Percentiles rank a stretch among this genome's conserved stretches.
phyloP scores from a whole-genome alignment of 2,113 vertebrate genomes.

The Tachysurus vachellii region DNA sequence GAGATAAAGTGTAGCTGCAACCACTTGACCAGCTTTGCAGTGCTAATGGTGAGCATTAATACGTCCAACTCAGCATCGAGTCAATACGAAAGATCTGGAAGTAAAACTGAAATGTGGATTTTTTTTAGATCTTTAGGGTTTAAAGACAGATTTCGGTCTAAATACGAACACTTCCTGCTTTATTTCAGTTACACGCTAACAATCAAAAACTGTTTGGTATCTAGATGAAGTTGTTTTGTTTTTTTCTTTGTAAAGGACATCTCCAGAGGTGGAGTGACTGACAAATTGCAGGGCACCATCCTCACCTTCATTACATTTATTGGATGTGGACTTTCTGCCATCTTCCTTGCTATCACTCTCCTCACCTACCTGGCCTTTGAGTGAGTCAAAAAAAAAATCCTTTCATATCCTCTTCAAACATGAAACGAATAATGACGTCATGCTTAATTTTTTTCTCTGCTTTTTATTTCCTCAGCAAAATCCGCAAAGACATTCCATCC shows the following conservation, averaged over 20 bases:
- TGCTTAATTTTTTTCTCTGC: not conserved
- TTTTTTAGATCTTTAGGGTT: not conserved
- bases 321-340: slow-evolving; percentile 89
- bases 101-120: not conserved
- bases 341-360: slow-evolving; percentile 89
- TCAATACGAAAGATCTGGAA: not conserved
- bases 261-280: slow-evolving; percentile 67
- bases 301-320: slow-evolving; percentile 92
- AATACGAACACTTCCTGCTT: not conserved
- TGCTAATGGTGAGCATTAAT: slow-evolving; percentile 79
- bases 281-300: slow-evolving; percentile 71
- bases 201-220: not conserved
- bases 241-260: slow-evolving; percentile 74
- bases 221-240: not conserved
- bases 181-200: not conserved
- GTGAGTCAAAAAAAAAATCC: slow-evolving; percentile 73
- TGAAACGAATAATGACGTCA: not conserved
- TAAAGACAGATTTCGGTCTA: not conserved
- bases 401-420: not conserved
- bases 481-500: slow-evolving; percentile 90
- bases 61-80: not conserved
- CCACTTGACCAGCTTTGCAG: slow-evolving; percentile 91
- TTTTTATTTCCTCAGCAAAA: slow-evolving; percentile 75
- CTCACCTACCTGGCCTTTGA: slow-evolving; percentile 89
- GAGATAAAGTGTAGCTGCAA: slow-evolving; percentile 86